Evolutionary conservation across 64 coral and sea anemone species (phyloP).

Genomic region (Montipora capricornis): DNA sequence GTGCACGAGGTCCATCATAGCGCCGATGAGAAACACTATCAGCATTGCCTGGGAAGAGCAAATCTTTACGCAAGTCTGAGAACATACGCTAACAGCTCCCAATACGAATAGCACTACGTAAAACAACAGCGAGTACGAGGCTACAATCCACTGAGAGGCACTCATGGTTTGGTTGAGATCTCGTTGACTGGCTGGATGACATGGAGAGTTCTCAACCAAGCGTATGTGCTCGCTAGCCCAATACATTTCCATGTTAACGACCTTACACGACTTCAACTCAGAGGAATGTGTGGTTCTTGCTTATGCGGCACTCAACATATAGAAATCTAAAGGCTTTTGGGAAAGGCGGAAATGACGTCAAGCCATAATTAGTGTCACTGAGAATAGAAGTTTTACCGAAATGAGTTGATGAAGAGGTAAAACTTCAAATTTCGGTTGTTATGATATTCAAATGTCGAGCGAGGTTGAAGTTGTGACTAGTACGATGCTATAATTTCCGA

Average conservation of each 20-base stretch:
- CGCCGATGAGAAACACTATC: constrained; percentile 63
- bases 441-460: no score
- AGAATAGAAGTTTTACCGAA: no score
- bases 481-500: no score
- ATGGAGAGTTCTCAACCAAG: not conserved
- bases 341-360: no score
- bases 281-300: no score
- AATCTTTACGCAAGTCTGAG: constrained; percentile 15
- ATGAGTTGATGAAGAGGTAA: no score
- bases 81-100: constrained; percentile 18
- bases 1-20: constrained; percentile 32
- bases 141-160: constrained; percentile 40
- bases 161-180: constrained; percentile 30
- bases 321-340: no score
- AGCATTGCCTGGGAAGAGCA: constrained; percentile 48
- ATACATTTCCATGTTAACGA: not conserved
- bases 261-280: not conserved
- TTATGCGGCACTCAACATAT: no score
- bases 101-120: constrained; percentile 52
- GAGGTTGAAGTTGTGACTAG: no score
- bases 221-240: not conserved
- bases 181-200: not conserved
- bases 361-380: no score
- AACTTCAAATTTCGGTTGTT: no score
- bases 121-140: constrained; percentile 51